Percentiles rank a stretch among this genome's conserved stretches.
phyloP scores from a whole-genome alignment of 2,888 invertebrate species.

The Orchestes rusci region DNA sequence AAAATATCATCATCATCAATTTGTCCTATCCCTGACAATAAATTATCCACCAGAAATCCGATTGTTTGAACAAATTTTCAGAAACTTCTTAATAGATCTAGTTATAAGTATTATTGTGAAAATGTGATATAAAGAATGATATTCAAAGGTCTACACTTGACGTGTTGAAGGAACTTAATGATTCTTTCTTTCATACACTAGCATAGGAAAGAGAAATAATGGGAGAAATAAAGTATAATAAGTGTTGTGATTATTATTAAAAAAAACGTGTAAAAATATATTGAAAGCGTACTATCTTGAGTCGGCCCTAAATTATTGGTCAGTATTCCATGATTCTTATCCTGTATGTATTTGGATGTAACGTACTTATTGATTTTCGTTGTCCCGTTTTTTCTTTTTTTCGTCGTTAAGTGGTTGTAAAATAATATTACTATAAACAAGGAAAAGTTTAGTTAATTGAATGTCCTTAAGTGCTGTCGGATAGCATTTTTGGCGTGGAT shows the following conservation, averaged over 20 bases:
- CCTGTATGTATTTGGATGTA: neutral
- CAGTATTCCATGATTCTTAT: slow-evolving; percentile 4
- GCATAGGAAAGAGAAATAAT: slow-evolving; percentile 6
- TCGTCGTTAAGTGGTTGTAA: slow-evolving; percentile 24
- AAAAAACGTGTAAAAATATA: too few relatives aligned
- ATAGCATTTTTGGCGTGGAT: too few relatives aligned
- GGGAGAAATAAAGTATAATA: slow-evolving; percentile 17
- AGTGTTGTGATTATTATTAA: slow-evolving; percentile 21
- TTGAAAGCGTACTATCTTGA: slow-evolving; percentile 14
- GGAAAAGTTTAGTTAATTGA: slow-evolving; percentile 23
- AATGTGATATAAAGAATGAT: slow-evolving; percentile 16
- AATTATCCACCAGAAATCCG: too few relatives aligned
- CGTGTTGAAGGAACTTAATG: neutral
- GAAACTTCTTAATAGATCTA: neutral
- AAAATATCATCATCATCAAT: too few relatives aligned
- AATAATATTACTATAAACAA: slow-evolving; percentile 30
- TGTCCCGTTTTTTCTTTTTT: slow-evolving; percentile 10
- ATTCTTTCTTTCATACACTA: neutral
- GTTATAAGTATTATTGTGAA: slow-evolving; percentile 8
- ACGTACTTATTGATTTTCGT: slow-evolving; percentile 7
- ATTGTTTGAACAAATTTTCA: too few relatives aligned
- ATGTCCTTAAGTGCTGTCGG: slow-evolving; percentile 24
- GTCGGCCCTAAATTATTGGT: neutral
- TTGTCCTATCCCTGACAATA: too few relatives aligned
- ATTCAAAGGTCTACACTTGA: slow-evolving; percentile 16